Evolutionary conservation across 2,797 vertebrate species (phyloP), one percentile per base, ranked within the genome.

Genomic region (Centropyge bicolor): DNA sequence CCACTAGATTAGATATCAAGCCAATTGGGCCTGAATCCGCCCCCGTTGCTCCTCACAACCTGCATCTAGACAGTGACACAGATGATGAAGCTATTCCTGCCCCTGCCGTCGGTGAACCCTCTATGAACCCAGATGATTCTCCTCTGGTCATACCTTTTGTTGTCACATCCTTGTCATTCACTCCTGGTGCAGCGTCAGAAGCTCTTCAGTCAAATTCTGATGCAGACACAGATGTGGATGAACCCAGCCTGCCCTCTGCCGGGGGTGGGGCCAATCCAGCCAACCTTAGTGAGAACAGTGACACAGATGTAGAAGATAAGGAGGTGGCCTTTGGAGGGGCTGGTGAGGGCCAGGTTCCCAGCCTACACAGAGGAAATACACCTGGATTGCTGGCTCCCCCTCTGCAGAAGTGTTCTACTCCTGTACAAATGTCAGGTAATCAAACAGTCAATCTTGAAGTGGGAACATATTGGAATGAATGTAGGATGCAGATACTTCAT

Each of bases 401-500:
- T n/a, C 65, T 67, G 14, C 87, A 87, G 46, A 92, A 91, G 51
- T 94, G 90, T 72, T 95, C 93, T 12, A 94, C 92, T 41, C 94
- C 94, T 55, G 35, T 88, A n/a, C 79, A 62, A 1, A 1, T 46
- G 13, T 66, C 82, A 92, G 95, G 91, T 95, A 91, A 85, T 65
- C 6, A 8, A 2, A 20, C 36, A 4, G 1, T 63, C 11, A n/a
- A 43, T 49, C 22, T 71, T 80, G 8, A 56, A 17, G 66, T 56
- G 2, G 12, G 35, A 76, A 35, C 24, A 6, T 9, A 35, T 8
- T 52, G 0, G 2, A 38, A 54, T 56, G 6, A 46, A 45, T 56
- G 22, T 51, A 49, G 31, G 9, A 4, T 75, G 6, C 40, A 66
- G 41, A 8, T 31, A 17, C 6, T 27, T 52, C 11, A 22, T 68